Percentiles rank a stretch among this genome's conserved stretches.
Conservation (phyloP, 37 sponge, comb jelly and placozoan species). For the Tethya wilhelma region DNA sequence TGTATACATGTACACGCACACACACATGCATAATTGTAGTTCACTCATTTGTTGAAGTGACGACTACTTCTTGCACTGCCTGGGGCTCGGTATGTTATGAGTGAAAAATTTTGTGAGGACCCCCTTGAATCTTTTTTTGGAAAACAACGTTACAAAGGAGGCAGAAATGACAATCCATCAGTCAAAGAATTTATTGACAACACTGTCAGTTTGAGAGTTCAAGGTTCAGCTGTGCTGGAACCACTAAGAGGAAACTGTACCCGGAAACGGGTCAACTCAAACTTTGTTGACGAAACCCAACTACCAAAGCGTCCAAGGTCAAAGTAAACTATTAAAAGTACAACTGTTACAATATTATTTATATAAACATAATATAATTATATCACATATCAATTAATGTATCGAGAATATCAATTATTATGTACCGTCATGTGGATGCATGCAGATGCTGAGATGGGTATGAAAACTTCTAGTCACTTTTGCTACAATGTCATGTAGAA, state of each 20-base stretch:
- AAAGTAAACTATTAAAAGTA: no score
- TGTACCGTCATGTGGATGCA: no score
- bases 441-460: no score
- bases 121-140: constrained; percentile 51
- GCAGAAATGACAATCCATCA: constrained; percentile 40
- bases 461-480: no score
- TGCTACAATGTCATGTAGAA: no score
- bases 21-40: neutral
- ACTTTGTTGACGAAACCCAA: neutral
- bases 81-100: constrained; percentile 25
- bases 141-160: constrained; percentile 33
- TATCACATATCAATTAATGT: neutral
- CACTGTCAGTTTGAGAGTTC: constrained; percentile 24
- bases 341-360: no score
- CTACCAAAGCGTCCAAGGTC: constrained; percentile 19
- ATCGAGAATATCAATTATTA: neutral
- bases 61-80: constrained; percentile 12
- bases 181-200: constrained; percentile 30
- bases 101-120: constrained; percentile 39
- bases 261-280: neutral
- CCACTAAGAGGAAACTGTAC: constrained; percentile 39
- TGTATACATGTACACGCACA: no score
- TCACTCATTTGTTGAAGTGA: constrained; percentile 37
- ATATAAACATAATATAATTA: neutral
- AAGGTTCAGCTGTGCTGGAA: constrained; percentile 41